Percentiles rank a stretch among this genome's conserved stretches.
phyloP scores from a whole-genome alignment of 2,888 invertebrate genomes.

The Leptinotarsa tumamoca region DNA sequence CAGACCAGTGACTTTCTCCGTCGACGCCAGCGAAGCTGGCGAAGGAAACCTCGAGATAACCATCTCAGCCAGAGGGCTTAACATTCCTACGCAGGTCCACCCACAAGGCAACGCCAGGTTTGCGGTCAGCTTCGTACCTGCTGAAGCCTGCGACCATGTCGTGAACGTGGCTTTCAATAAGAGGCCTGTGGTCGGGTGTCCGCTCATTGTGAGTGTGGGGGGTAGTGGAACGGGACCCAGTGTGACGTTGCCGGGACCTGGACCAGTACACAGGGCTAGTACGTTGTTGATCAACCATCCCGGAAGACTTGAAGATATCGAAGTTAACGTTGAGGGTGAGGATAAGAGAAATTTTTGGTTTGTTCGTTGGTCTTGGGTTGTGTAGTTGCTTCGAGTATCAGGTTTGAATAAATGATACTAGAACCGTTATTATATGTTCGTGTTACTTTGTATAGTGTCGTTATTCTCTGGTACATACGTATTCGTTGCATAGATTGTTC shows the following conservation, averaged over 20 bases:
- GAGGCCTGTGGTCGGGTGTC: constrained; percentile 87
- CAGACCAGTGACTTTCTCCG: constrained; percentile 92
- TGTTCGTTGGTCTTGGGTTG: constrained; percentile 33
- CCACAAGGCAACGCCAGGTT: constrained; percentile 92
- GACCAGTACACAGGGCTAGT: constrained; percentile 78
- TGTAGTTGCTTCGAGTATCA: constrained; percentile 19
- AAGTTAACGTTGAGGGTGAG: constrained; percentile 96
- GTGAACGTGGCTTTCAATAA: constrained; percentile 99
- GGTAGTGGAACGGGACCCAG: constrained; percentile 76
- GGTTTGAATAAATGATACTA: constrained; percentile 27
- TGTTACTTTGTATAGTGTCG: too few relatives aligned
- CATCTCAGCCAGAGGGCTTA: constrained; percentile 91
- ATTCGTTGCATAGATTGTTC: too few relatives aligned
- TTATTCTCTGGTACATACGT: too few relatives aligned
- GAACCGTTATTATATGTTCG: neutral
- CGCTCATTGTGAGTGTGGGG: constrained; percentile 86
- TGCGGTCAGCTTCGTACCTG: constrained; percentile 96
- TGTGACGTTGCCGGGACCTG: constrained; percentile 79
- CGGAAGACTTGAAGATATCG: constrained; percentile 91
- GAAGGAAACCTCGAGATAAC: constrained; percentile 98
- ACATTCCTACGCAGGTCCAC: constrained; percentile 94
- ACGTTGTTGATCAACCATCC: constrained; percentile 82
- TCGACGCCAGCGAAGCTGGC: constrained; percentile 96
- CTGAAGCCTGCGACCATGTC: constrained; percentile 92
- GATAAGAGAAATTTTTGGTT: constrained; percentile 34